Base-by-base conservation (phyloP, 1,140 invertebrate genomes). In the Conus betulinus region DNA sequence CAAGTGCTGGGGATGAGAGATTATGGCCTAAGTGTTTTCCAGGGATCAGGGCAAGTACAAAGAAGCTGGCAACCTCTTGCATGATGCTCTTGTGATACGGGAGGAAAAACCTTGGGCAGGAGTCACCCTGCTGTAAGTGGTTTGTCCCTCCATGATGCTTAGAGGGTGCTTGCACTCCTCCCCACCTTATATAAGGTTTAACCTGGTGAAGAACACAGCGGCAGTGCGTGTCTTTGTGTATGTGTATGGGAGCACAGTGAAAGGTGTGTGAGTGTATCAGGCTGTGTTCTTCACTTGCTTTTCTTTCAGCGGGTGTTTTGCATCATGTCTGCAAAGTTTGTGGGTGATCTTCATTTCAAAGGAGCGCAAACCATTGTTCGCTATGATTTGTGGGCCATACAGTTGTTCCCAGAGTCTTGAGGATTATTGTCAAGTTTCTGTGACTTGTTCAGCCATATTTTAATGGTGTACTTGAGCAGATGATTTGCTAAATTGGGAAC, bases 61-160 rank as follows among this genome's bases (percentile, higher is more conserved):
- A 96, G 99, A 99, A 95, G 99, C 99, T 13, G 99, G 99, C 7
- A 99, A 99, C 96, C 96, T 99, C 60, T 95, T 99, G 89, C 99
- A 99, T 94, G 99, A 99, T 96, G 99, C 99, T 23, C 96, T 99
- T 78, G 97, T 97, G 51, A 99, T 99, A 93, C 96, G 99, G 87
- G 99, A 99, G 95, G n/a, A n/a, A 99, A 99, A 95, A 99, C 99
- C 1, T 96, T 99, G 20, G 99, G 99, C 60, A 98, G 99, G 95
- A 99, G 99, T 96, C 99, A 99, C 95, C 99, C 99, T 85, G 99
- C 99, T 60, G 99, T 99, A 90, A 96, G 96, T 90, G 85, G 27
- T 39, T 74, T 87, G 23, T 78, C 74, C n/a, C 51, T 63, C 67
- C 60, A n/a, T 52, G 51, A 8, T 5, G 20, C 76, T 13, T n/a